Evolutionary conservation across 2,113 vertebrate genomes (phyloP), one percentile per base, ranked within the genome.

Genomic region (Anolis sagrei): DNA sequence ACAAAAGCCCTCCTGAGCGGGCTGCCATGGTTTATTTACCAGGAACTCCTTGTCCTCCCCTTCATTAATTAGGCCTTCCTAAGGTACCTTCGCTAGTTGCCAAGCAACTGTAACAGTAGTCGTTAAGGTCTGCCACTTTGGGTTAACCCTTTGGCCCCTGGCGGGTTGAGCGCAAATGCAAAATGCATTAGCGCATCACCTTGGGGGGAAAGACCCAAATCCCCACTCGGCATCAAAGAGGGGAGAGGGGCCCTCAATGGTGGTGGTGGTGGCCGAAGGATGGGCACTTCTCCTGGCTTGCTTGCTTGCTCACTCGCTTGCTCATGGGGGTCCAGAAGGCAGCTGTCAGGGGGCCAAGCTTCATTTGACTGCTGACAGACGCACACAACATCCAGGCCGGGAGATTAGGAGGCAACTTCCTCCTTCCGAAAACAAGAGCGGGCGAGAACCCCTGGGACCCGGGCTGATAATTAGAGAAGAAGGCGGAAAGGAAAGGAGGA

Each of bases 101-200:
- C 91, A 95, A 91, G 95, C 93, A 95, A 95, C 94, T 89, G 72
- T 96, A 95, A 95, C 94, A 95, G 95, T 93, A 95, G 90, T 95
- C 95, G 96, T 97, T 96, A 96, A 96, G 93, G 95, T 93, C 92
- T 94, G 95, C 95, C 95, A 93, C 93, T 95, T 95, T 95, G 95
- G 96, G 95, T 95, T 96, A 96, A 94, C 93, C 95, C 94, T 95
- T 94, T 96, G 95, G 92, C 92, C 93, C 92, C 89, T 88, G 79
- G 92, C 95, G 93, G 86, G 91, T 93, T 94, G 94, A 91, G 91
- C 70, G 92, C 94, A 94, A 94, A 93, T 92, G 92, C 94, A 93
- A 86, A 92, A 90, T 87, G 92, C 95, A 94, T 96, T 93, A 94
- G 91, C 73, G 5, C 92, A 83, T 95, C 93, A 93, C 93, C 95